phyloP scores from a whole-genome alignment of 1,140 invertebrate genomes.

The Pseudobourletiella spinata region DNA sequence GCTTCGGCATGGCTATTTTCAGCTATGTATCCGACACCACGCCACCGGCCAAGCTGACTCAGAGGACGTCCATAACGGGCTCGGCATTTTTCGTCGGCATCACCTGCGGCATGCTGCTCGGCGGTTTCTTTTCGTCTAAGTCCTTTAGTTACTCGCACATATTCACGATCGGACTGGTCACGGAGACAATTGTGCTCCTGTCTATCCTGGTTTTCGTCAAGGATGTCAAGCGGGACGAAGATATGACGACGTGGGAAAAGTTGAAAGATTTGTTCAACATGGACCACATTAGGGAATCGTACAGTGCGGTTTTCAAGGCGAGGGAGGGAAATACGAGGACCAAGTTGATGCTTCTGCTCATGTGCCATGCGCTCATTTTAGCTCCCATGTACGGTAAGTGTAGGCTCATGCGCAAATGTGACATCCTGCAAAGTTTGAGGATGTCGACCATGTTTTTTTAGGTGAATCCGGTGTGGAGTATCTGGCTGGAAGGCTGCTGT shows the following conservation, averaged over 20 bases:
- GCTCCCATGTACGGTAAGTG: background rate
- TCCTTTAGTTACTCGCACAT: too few species aligned
- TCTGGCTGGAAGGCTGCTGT: background rate
- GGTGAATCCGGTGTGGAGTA: background rate
- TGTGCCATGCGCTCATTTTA: conserved; percentile 13
- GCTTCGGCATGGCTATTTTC: conserved; percentile 64
- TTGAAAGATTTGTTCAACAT: conserved; percentile 19
- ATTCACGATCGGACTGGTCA: too few species aligned
- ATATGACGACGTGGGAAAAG: too few species aligned
- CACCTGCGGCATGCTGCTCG: conserved; percentile 13
- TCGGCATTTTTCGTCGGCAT: conserved; percentile 24
- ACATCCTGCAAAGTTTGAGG: too few species aligned
- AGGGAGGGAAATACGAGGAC: conserved; percentile 16
- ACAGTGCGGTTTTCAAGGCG: conserved; percentile 13
- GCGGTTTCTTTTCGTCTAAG: conserved; percentile 18
- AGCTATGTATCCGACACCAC: conserved; percentile 82
- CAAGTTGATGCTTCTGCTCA: conserved; percentile 16
- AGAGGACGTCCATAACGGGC: conserved; percentile 61
- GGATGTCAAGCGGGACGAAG: too few species aligned
- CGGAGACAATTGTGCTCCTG: too few species aligned
- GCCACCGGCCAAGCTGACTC: conserved; percentile 63
- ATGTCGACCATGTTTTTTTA: background rate
- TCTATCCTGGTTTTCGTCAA: too few species aligned
- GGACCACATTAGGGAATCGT: conserved; percentile 22
- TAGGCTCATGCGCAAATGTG: too few species aligned